A percentile compares a stretch with the other conserved stretches of the same genome.
These are phyloP conservation scores for Ceyx cyanopectus DNA, from an alignment of 2,113 vertebrate species.

Conservation along the genomic window DNA sequence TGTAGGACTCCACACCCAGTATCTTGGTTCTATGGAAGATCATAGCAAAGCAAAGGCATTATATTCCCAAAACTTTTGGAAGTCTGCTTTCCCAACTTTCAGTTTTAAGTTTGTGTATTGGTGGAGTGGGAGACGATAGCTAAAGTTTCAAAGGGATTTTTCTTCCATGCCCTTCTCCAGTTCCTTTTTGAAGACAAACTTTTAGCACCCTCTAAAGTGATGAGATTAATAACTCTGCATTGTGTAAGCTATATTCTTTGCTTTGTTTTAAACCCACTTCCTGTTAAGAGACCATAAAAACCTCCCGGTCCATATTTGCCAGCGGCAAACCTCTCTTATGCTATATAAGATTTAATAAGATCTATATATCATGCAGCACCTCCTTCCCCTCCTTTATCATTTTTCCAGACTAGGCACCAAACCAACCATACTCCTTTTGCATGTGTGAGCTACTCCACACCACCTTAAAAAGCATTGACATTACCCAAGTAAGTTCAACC, in stretches of 20 bases:
- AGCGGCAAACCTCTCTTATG: neutral
- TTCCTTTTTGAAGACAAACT: too few relatives aligned
- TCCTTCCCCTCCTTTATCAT: neutral
- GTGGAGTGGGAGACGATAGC: too few relatives aligned
- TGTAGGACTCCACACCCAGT: too few relatives aligned
- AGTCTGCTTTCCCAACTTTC: too few relatives aligned
- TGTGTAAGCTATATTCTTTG: neutral
- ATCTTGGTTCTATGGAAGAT: too few relatives aligned
- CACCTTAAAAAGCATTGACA: neutral
- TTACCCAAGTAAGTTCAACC: neutral
- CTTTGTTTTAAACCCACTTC: constrained; percentile 24
- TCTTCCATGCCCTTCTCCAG: too few relatives aligned
- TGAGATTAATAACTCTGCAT: neutral
- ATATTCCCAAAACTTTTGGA: too few relatives aligned
- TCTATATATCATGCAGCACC: neutral
- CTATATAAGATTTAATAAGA: neutral
- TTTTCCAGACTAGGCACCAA: neutral
- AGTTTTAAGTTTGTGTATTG: too few relatives aligned
- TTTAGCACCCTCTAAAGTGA: neutral
- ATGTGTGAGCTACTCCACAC: neutral
- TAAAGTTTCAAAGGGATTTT: too few relatives aligned
- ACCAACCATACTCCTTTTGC: neutral
- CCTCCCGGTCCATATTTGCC: neutral
- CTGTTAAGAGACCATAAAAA: neutral
- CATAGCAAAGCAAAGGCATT: too few relatives aligned